Conservation (phyloP, 2,113 vertebrate species). For the Drymodes brunneopygia region DNA sequence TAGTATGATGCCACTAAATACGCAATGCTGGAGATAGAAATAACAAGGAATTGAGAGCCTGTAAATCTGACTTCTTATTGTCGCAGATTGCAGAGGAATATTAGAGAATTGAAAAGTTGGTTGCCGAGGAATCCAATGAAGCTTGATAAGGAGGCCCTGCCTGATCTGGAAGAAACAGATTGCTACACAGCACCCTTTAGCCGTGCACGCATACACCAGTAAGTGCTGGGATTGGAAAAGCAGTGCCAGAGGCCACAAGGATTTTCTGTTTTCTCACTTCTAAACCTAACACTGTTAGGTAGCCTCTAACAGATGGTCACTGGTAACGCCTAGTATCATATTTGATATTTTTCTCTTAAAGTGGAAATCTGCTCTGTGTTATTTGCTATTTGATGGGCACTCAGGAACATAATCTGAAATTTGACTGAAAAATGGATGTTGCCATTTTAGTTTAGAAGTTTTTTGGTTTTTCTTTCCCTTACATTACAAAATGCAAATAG, state of each 20-base stretch:
- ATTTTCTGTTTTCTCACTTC: not conserved
- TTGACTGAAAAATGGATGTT: not conserved
- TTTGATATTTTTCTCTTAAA: not conserved
- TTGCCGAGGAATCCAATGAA: constrained; percentile 96
- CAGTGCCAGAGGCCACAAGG: not conserved
- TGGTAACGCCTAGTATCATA: not conserved
- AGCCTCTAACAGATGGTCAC: constrained; percentile 14
- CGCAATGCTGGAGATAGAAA: not conserved
- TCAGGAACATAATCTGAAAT: not conserved
- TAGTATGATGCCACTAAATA: not conserved
- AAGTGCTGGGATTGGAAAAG: constrained; percentile 52
- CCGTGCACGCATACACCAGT: constrained; percentile 95
- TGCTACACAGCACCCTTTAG: constrained; percentile 98
- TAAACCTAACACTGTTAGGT: too few species aligned
- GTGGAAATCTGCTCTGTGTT: not conserved
- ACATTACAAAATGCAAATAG: not conserved
- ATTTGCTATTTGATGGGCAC: not conserved
- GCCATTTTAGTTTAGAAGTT: not conserved
- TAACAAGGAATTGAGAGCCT: fast-evolving
- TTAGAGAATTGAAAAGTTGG: constrained; percentile 91
- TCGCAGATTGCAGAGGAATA: constrained; percentile 85
- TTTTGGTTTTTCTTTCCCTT: not conserved
- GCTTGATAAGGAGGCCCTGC: constrained; percentile 93
- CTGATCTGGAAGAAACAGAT: constrained; percentile 91
- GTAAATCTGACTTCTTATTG: not conserved